Evolutionary conservation across 2,113 vertebrate species (phyloP).

Genomic region (Tachuris rubrigastra): DNA sequence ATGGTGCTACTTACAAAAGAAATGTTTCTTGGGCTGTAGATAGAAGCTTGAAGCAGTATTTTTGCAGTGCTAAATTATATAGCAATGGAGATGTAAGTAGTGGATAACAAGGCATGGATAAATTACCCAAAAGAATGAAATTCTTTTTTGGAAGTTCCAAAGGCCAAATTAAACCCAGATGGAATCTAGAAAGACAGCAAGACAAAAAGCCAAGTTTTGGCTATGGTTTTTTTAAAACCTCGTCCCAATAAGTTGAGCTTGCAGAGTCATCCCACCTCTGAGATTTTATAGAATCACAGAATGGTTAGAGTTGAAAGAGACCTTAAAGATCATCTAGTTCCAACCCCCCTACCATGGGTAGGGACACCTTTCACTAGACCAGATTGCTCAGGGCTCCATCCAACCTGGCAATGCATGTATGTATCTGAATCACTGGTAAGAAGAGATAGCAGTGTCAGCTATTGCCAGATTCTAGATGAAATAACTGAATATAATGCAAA

Average conservation of each 20-base stretch:
- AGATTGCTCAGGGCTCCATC: background rate
- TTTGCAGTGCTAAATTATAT: background rate
- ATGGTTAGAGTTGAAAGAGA: background rate
- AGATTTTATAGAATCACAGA: background rate
- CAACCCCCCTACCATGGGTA: background rate
- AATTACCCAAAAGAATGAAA: background rate
- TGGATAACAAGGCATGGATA: background rate
- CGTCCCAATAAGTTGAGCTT: background rate
- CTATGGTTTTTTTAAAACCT: background rate
- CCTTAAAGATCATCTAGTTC: background rate
- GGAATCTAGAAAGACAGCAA: background rate
- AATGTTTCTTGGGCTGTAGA: background rate
- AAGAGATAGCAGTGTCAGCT: background rate
- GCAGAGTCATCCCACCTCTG: background rate
- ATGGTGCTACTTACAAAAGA: background rate
- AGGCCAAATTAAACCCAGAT: background rate
- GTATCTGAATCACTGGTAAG: background rate
- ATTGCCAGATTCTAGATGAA: background rate
- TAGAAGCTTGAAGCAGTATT: background rate
- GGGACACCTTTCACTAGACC: background rate
- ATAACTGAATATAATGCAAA: background rate
- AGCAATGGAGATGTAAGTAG: background rate
- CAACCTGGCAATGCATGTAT: background rate
- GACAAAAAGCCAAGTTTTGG: background rate
- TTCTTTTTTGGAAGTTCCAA: background rate